Conservation (phyloP, 2,888 invertebrate species). For the Epinotia bilunana region DNA sequence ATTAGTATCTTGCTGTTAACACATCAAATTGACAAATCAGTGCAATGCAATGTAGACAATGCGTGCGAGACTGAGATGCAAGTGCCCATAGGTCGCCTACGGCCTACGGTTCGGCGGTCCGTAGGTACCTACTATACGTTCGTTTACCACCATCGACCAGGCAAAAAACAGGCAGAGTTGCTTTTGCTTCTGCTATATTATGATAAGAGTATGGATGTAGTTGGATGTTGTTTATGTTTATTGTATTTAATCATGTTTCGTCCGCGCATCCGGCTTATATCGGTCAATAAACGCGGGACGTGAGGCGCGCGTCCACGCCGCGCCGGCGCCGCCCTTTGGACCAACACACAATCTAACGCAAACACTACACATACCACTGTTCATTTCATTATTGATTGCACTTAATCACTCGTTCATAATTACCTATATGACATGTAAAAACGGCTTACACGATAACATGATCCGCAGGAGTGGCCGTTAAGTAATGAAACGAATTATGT, state of each 20-base stretch:
- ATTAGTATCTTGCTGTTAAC: too few relatives aligned
- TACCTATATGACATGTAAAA: not conserved
- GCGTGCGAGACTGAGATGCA: too few relatives aligned
- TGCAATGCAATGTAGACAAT: too few relatives aligned
- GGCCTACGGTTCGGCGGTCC: too few relatives aligned
- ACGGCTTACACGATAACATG: slow-evolving; percentile 1
- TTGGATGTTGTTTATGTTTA: not conserved
- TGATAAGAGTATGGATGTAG: not conserved
- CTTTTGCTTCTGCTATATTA: not conserved
- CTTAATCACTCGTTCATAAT: not conserved
- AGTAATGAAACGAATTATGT: slow-evolving; percentile 4
- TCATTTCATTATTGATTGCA: slow-evolving; percentile 13
- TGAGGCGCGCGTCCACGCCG: slow-evolving; percentile 2
- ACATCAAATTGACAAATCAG: too few relatives aligned
- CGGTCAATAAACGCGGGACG: slow-evolving; percentile 41
- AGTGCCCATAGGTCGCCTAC: too few relatives aligned
- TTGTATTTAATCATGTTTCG: slow-evolving; percentile 14
- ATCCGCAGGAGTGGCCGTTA: not conserved
- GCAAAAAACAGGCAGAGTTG: not conserved
- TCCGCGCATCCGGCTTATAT: slow-evolving; percentile 49
- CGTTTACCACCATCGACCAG: too few relatives aligned
- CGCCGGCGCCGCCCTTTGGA: slow-evolving; percentile 38
- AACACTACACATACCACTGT: slow-evolving; percentile 20
- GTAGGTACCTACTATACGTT: too few relatives aligned
- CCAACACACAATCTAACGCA: slow-evolving; percentile 34